Evolutionary conservation across 1,140 invertebrate species (phyloP).

Genomic region (Druon quercuslanigerum): DNA sequence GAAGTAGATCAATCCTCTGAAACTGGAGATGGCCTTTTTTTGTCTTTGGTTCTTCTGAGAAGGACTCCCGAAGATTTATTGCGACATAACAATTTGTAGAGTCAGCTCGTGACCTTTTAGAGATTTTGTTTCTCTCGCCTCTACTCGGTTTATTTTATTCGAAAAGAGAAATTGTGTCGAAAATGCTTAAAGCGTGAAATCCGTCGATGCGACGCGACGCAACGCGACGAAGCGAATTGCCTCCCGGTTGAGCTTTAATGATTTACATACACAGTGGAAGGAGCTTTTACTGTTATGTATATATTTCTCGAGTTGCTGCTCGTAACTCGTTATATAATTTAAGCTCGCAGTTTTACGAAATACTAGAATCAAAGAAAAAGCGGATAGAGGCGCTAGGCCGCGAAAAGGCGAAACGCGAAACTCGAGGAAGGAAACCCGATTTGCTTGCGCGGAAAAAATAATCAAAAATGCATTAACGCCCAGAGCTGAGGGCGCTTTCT

Average conservation of each 20-base stretch:
- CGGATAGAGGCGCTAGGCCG: slow-evolving; percentile 8
- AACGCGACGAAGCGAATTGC: not conserved
- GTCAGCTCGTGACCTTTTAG: too few relatives aligned
- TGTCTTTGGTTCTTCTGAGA: too few relatives aligned
- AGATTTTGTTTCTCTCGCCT: too few relatives aligned
- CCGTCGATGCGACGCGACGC: not conserved
- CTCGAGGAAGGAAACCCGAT: slow-evolving; percentile 26
- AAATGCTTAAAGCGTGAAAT: not conserved
- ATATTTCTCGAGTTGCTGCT: slow-evolving; percentile 5
- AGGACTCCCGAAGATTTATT: not conserved
- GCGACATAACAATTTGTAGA: not conserved
- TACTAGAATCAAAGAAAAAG: not conserved
- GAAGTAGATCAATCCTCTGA: too few relatives aligned
- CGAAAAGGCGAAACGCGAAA: not conserved
- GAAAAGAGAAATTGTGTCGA: not conserved
- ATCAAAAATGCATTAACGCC: slow-evolving; percentile 35
- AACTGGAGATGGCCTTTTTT: too few relatives aligned
- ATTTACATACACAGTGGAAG: not conserved
- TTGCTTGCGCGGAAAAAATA: slow-evolving; percentile 21
- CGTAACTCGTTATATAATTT: slow-evolving; percentile 5
- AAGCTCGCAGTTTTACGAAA: not conserved
- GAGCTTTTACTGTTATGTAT: not conserved
- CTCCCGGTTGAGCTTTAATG: not conserved
- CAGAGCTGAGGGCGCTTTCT: not conserved
- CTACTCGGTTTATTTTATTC: too few relatives aligned